phyloP scores from a whole-genome alignment of 2,888 invertebrate genomes.

The Zhuqinia jingwanae region DNA sequence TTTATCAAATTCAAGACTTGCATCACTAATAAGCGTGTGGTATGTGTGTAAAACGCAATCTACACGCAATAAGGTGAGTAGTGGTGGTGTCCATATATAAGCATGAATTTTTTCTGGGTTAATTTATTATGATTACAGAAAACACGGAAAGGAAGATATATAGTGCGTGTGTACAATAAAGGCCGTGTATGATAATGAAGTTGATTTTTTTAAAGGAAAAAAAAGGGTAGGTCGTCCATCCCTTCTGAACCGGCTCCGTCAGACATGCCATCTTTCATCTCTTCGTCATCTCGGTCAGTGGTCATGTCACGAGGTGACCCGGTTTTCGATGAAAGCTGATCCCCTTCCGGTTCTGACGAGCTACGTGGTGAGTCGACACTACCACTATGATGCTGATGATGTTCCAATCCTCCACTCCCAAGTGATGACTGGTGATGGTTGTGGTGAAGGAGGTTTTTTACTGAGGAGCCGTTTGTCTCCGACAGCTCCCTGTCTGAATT shows the following conservation, averaged over 20 bases:
- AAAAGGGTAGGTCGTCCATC: conserved; percentile 83
- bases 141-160: neutral
- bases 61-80: no score
- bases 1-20: conserved; percentile 39
- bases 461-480: conserved; percentile 65
- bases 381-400: conserved; percentile 64
- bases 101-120: conserved; percentile 53
- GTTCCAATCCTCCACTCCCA: conserved; percentile 49
- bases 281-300: conserved; percentile 72
- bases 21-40: conserved; percentile 50
- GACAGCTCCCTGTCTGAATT: conserved; percentile 61
- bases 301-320: conserved; percentile 75
- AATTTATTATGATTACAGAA: conserved; percentile 42
- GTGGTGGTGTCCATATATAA: no score
- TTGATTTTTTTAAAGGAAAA: neutral
- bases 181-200: neutral
- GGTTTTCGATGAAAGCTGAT: conserved; percentile 72
- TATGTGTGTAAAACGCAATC: conserved; percentile 16
- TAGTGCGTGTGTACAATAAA: neutral
- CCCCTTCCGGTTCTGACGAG: conserved; percentile 73
- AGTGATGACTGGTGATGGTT: conserved; percentile 58
- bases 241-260: conserved; percentile 79
- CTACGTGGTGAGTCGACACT: conserved; percentile 73
- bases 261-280: conserved; percentile 72
- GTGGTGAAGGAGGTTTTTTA: conserved; percentile 55